Evolutionary conservation across 2,113 vertebrate genomes (phyloP).

Genomic region (Beaufortia kweichowensis): DNA sequence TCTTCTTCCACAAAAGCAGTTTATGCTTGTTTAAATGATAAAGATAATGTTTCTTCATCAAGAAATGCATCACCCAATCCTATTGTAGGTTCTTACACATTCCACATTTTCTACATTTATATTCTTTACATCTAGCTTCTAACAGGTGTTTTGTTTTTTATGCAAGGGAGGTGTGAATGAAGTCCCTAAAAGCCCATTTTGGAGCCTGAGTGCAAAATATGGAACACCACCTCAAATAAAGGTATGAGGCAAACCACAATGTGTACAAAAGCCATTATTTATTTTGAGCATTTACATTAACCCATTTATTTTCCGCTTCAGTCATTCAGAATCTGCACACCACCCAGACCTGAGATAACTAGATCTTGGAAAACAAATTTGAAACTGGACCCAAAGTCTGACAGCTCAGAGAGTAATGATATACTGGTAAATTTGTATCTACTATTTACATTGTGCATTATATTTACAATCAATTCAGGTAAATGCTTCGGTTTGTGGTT

Average conservation of each 20-base stretch:
- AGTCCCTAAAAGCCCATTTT: slow-evolving; percentile 54
- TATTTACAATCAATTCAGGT: neutral
- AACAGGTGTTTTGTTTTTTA: neutral
- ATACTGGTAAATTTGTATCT: slow-evolving; percentile 77
- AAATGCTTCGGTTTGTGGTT: neutral
- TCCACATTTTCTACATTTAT: neutral
- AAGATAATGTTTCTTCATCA: slow-evolving; percentile 46
- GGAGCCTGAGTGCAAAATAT: slow-evolving; percentile 43
- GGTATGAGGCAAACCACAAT: slow-evolving; percentile 55
- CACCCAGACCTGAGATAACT: slow-evolving; percentile 68
- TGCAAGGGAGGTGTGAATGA: slow-evolving; percentile 49
- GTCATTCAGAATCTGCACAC: slow-evolving; percentile 85
- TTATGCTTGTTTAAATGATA: slow-evolving; percentile 55
- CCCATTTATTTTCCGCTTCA: slow-evolving; percentile 55
- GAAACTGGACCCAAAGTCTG: slow-evolving; percentile 82
- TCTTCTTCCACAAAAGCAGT: slow-evolving; percentile 36
- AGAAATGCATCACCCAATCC: slow-evolving; percentile 22
- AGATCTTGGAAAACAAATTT: slow-evolving; percentile 72
- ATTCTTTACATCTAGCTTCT: slow-evolving; percentile 4
- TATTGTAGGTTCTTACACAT: slow-evolving; percentile 28
- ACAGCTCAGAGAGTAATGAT: slow-evolving; percentile 86
- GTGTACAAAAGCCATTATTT: neutral
- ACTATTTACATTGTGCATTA: neutral
- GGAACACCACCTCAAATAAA: slow-evolving; percentile 64
- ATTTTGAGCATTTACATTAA: slow-evolving; percentile 6